Evolutionary conservation across 2,797 vertebrate genomes (phyloP).

Genomic region (Macrochelys suwanniensis): DNA sequence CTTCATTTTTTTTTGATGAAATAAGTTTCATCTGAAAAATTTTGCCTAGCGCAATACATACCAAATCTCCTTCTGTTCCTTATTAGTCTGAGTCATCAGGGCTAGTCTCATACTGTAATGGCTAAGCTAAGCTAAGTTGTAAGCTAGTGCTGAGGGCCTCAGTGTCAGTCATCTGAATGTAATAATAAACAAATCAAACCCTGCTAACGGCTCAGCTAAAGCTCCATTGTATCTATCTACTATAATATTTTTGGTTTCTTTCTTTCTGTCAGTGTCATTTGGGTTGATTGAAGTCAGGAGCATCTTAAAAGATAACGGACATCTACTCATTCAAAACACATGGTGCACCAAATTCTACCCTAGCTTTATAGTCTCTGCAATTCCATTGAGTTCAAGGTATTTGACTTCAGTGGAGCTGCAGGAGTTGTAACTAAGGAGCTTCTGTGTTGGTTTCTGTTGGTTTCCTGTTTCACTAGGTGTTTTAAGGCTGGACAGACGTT

Average conservation of each 20-base stretch:
- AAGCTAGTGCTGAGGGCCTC: not conserved
- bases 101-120: not conserved
- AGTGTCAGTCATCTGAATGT: not conserved
- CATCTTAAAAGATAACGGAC: not conserved
- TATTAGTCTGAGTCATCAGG: not conserved
- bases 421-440: not conserved
- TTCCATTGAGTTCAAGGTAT: not conserved
- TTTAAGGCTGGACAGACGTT: not conserved
- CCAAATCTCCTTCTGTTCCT: too few species aligned
- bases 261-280: not conserved
- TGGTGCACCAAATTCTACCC: not conserved
- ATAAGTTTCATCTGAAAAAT: not conserved
- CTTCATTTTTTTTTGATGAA: not conserved
- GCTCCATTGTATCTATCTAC: not conserved
- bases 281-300: not conserved
- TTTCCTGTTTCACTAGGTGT: constrained; percentile 23
- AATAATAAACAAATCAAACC: not conserved
- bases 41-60: not conserved
- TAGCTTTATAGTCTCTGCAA: not conserved
- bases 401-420: not conserved
- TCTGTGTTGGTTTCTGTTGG: not conserved
- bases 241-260: not conserved
- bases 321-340: not conserved
- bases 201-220: not conserved
- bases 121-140: not conserved